A percentile compares a stretch with the other conserved stretches of the same genome.
These are phyloP conservation scores for Cosmopolites sordidus DNA, from an alignment of 2,888 invertebrate genomes.

Conservation along the genomic window DNA sequence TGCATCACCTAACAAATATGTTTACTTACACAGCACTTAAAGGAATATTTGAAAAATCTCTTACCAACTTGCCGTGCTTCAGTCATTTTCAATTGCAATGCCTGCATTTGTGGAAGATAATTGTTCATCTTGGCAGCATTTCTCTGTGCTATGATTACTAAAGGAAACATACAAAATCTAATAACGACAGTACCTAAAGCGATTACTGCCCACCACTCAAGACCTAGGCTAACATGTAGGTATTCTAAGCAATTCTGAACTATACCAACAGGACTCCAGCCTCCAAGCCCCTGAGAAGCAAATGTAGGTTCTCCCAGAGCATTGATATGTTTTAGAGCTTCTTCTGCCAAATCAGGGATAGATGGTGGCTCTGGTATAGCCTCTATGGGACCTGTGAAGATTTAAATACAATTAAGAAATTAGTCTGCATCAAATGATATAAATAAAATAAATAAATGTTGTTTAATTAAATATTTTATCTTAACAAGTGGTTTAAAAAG, in stretches of 20 bases:
- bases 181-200: constrained; percentile 73
- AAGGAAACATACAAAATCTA: constrained; percentile 74
- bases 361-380: constrained; percentile 40
- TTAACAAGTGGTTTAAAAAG: too few species aligned
- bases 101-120: constrained; percentile 79
- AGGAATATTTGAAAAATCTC: not conserved
- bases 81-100: constrained; percentile 77
- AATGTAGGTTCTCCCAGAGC: constrained; percentile 70
- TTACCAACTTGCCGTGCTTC: constrained; percentile 76
- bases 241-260: constrained; percentile 78
- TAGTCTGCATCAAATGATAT: too few species aligned
- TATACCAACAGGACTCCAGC: constrained; percentile 77
- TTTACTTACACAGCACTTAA: not conserved
- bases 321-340: constrained; percentile 40
- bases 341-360: constrained; percentile 38
- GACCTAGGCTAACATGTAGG: constrained; percentile 70
- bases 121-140: constrained; percentile 79
- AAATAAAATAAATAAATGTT: too few species aligned
- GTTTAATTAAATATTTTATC: too few species aligned
- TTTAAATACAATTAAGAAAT: too few species aligned
- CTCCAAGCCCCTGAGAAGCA: constrained; percentile 76
- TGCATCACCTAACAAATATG: constrained; percentile 58
- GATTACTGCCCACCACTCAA: constrained; percentile 95
- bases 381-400: not conserved
- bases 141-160: constrained; percentile 77